phyloP scores from a whole-genome alignment of 2,888 invertebrate genomes.

The Oxystoma pomonae region DNA sequence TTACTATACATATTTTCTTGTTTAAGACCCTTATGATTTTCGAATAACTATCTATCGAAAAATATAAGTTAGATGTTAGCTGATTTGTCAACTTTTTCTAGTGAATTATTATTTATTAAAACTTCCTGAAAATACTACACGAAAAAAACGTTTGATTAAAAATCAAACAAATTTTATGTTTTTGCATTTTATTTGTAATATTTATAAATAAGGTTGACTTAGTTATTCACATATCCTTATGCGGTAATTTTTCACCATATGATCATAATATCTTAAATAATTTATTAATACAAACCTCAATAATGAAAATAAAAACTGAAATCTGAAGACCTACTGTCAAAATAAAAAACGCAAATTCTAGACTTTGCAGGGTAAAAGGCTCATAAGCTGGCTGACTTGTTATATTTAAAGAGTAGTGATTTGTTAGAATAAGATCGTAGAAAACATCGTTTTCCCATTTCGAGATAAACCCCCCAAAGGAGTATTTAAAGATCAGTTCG shows the following conservation, averaged over 20 bases:
- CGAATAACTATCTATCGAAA: neutral
- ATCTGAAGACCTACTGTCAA: neutral
- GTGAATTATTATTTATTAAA: no score
- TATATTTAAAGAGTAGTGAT: neutral
- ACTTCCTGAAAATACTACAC: no score
- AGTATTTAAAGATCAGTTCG: neutral
- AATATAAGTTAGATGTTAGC: no score
- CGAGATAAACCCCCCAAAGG: neutral
- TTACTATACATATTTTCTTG: neutral
- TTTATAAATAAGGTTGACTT: no score
- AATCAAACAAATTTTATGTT: no score
- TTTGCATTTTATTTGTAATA: no score
- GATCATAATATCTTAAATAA: no score
- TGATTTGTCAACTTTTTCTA: no score
- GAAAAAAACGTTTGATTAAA: no score
- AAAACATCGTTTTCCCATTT: neutral
- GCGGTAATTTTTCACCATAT: no score
- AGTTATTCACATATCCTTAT: no score
- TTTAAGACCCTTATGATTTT: neutral
- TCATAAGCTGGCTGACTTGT: neutral
- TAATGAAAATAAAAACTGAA: neutral
- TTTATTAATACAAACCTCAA: no score
- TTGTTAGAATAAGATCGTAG: neutral
- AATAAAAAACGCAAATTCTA: neutral
- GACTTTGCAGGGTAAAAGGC: neutral